Conservation (phyloP, 2,797 vertebrate species). For the Eleutherodactylus coqui region DNA sequence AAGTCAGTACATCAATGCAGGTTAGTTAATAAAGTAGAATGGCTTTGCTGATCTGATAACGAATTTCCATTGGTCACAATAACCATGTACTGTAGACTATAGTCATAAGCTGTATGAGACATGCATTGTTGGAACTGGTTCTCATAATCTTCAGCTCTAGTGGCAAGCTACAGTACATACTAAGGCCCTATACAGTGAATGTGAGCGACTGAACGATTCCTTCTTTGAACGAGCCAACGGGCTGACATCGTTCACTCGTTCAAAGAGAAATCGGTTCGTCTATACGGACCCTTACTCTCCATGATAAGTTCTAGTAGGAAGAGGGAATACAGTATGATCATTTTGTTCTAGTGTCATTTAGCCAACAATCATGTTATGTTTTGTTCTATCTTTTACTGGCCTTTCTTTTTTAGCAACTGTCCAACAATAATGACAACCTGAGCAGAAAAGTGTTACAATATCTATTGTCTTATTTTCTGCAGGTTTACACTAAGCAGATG, state of each 20-base stretch:
- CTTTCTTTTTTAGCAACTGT: too few relatives aligned
- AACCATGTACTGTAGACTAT: not conserved
- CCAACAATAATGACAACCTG: too few relatives aligned
- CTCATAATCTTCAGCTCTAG: not conserved
- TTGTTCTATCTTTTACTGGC: too few relatives aligned
- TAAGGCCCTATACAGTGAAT: not conserved
- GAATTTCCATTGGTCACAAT: not conserved
- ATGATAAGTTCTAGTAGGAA: not conserved
- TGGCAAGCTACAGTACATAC: not conserved
- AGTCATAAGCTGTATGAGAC: not conserved
- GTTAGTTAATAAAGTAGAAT: not conserved
- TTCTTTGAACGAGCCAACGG: too few relatives aligned
- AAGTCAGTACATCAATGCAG: not conserved
- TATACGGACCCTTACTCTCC: not conserved
- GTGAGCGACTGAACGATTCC: too few relatives aligned
- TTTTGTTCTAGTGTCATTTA: not conserved
- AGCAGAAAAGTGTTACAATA: not conserved
- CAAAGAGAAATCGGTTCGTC: too few relatives aligned
- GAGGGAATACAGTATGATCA: not conserved
- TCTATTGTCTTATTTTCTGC: slow-evolving; percentile 66
- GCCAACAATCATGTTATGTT: too few relatives aligned
- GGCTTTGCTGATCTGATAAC: not conserved
- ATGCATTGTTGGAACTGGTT: not conserved
- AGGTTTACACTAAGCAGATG: slow-evolving; percentile 86
- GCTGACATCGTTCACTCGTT: too few relatives aligned